These are phyloP conservation scores for Chloromyia formosa DNA, from an alignment of 2,888 invertebrate genomes.

Conservation along the genomic window DNA sequence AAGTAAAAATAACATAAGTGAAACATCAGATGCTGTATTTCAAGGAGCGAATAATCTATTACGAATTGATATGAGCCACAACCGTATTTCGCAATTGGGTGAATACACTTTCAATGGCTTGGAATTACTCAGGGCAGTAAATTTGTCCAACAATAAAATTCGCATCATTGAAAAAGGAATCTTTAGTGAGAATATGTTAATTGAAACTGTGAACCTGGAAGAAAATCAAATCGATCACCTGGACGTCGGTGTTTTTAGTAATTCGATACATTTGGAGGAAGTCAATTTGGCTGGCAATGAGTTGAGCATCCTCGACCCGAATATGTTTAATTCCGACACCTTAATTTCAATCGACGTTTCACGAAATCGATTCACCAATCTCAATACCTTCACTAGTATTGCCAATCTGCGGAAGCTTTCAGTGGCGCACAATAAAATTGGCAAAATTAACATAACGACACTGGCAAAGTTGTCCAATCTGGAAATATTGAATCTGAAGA, in stretches of 20 bases:
- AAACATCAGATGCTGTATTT: constrained; percentile 6
- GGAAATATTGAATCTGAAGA: constrained; percentile 57
- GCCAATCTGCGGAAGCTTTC: constrained; percentile 58
- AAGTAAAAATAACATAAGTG: not conserved
- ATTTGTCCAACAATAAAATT: too few relatives aligned
- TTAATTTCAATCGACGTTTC: constrained; percentile 55
- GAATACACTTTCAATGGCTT: constrained; percentile 20
- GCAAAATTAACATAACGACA: constrained; percentile 58
- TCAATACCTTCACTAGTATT: constrained; percentile 58
- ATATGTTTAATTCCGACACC: constrained; percentile 57
- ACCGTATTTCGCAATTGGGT: not conserved
- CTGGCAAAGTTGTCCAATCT: constrained; percentile 60
- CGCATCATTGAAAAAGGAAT: too few relatives aligned
- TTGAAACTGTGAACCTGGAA: constrained; percentile 58
- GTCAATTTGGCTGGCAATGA: constrained; percentile 60
- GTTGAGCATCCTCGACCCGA: constrained; percentile 56
- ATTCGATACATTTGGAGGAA: constrained; percentile 58
- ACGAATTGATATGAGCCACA: not conserved
- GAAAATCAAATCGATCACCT: constrained; percentile 57
- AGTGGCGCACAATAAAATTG: constrained; percentile 60
- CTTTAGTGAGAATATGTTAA: too few relatives aligned
- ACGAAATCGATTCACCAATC: constrained; percentile 56
- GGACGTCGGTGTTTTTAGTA: constrained; percentile 59
- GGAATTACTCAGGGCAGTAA: too few relatives aligned
- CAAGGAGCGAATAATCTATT: constrained; percentile 1